phyloP scores from a whole-genome alignment of 2,113 vertebrate genomes.

The Oostethus manadensis region DNA sequence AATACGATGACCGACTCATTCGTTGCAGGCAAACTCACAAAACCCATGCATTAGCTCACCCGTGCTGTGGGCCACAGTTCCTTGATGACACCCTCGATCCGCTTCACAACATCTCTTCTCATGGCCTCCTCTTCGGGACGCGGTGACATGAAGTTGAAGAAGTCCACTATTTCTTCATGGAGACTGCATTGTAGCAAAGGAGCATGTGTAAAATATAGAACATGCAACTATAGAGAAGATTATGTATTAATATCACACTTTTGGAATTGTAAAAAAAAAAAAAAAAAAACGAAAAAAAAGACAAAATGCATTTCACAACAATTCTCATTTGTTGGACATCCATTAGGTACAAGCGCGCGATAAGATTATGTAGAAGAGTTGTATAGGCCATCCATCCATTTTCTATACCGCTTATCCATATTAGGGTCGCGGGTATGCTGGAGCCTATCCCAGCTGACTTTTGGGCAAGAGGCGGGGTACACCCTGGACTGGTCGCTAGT shows the following conservation, averaged over 20 bases:
- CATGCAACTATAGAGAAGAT: not conserved
- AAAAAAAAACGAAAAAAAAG: not conserved
- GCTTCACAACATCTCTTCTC: slow-evolving; percentile 89
- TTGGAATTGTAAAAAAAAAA: not conserved
- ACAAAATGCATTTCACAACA: not conserved
- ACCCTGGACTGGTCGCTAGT: too few species aligned
- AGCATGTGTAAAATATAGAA: not conserved
- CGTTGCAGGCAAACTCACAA: too few species aligned
- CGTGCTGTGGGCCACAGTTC: slow-evolving; percentile 92
- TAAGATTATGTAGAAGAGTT: too few species aligned
- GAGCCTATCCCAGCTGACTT: too few species aligned
- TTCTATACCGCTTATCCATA: too few species aligned
- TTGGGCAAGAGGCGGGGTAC: too few species aligned
- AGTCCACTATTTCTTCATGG: slow-evolving; percentile 95
- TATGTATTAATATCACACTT: not conserved
- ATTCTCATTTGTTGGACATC: not conserved
- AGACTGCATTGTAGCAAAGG: slow-evolving; percentile 67
- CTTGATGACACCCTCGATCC: slow-evolving; percentile 90
- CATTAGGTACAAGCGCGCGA: too few species aligned
- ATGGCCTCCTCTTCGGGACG: slow-evolving; percentile 92
- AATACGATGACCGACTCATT: too few species aligned
- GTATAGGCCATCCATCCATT: too few species aligned
- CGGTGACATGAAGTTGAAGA: slow-evolving; percentile 97
- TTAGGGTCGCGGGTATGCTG: too few species aligned
- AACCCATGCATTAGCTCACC: slow-evolving; percentile 58